Conservation (phyloP, 2,113 vertebrate genomes). For the Caracal caracal region DNA sequence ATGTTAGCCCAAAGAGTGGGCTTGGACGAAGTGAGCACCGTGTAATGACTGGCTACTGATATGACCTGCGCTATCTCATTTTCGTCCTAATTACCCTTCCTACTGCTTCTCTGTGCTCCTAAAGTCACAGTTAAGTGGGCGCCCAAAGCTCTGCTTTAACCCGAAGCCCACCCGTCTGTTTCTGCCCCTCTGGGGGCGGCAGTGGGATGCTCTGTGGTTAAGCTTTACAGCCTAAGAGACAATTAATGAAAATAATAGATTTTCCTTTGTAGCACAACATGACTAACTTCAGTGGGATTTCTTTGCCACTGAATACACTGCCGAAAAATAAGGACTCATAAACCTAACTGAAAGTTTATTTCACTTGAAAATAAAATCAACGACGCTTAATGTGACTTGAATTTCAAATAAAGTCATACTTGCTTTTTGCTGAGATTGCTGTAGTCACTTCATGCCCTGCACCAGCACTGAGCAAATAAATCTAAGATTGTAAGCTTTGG, state of each 20-base stretch:
- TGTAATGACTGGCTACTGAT: rapidly evolving
- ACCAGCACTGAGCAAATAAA: slow-evolving; percentile 22
- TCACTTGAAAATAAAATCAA: slow-evolving; percentile 51
- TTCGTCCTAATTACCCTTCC: background rate
- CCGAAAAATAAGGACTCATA: background rate
- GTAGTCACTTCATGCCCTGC: background rate
- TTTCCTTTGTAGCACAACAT: background rate
- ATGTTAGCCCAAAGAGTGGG: rapidly evolving
- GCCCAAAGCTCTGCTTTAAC: background rate
- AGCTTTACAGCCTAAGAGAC: background rate
- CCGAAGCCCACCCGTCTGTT: rapidly evolving
- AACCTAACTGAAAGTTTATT: slow-evolving; percentile 45
- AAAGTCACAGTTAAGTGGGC: background rate
- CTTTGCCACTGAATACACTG: background rate
- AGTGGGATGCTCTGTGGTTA: background rate
- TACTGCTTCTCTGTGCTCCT: background rate
- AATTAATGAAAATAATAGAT: background rate
- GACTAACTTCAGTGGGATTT: background rate
- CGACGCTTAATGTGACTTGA: slow-evolving; percentile 28
- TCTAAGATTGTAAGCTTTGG: background rate
- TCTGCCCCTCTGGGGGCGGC: background rate
- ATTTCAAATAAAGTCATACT: slow-evolving; percentile 53
- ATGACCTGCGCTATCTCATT: background rate
- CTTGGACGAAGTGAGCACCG: rapidly evolving
- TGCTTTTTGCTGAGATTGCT: background rate